phyloP scores from a whole-genome alignment of 1,140 invertebrate species.

The Grapholita molesta region DNA sequence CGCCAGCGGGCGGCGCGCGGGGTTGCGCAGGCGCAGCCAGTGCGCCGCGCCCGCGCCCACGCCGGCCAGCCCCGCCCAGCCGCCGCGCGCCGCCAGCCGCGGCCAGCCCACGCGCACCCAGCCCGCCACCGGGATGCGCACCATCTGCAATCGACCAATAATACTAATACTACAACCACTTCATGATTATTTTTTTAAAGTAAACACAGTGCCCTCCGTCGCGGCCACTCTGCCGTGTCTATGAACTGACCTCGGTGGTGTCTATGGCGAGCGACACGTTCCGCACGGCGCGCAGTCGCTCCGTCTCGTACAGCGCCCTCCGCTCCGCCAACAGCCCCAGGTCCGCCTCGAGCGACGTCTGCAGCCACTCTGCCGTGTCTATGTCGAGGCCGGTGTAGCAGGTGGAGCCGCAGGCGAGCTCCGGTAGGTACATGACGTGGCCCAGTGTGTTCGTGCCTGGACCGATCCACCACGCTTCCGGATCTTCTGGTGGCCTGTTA shows the following conservation, averaged over 20 bases:
- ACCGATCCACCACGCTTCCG: slow-evolving; percentile 34
- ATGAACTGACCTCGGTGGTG: slow-evolving; percentile 29
- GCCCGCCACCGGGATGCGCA: slow-evolving; percentile 27
- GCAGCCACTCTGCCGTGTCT: not conserved
- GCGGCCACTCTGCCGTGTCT: not conserved
- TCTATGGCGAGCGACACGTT: slow-evolving; percentile 33
- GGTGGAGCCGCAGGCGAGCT: slow-evolving; percentile 34
- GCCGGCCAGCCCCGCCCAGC: slow-evolving; percentile 29
- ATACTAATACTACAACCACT: too few relatives aligned
- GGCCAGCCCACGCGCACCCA: slow-evolving; percentile 25
- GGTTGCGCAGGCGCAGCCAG: slow-evolving; percentile 31
- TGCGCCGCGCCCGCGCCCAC: slow-evolving; percentile 30
- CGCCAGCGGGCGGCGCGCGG: slow-evolving; percentile 24
- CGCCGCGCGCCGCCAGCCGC: slow-evolving; percentile 20
- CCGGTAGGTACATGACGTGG: slow-evolving; percentile 19
- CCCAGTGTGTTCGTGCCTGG: not conserved
- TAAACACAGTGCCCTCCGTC: too few relatives aligned
- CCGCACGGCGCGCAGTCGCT: slow-evolving; percentile 20
- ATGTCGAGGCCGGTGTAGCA: not conserved
- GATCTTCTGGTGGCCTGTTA: not conserved
- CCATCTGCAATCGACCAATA: slow-evolving; percentile 20
- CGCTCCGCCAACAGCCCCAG: slow-evolving; percentile 28
- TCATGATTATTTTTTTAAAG: too few relatives aligned
- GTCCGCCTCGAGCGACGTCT: slow-evolving; percentile 25
- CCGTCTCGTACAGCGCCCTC: slow-evolving; percentile 25